Percentiles rank a stretch among this genome's conserved stretches.
phyloP scores from a whole-genome alignment of 2,113 vertebrate genomes.

The Sylvilagus bachmani region DNA sequence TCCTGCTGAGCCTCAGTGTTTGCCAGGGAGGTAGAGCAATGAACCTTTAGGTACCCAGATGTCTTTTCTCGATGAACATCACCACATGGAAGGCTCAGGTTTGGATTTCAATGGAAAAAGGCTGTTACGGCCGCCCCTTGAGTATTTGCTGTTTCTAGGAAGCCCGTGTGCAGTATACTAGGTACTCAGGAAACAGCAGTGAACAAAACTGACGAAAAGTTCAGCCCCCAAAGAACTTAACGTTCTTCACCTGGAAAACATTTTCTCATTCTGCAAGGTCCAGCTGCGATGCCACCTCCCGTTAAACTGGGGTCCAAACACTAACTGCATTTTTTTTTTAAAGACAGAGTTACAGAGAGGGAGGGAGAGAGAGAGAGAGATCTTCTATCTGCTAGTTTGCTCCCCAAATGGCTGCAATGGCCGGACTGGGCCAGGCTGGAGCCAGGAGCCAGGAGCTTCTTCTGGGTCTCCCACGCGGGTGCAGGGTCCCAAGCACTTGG shows the following conservation, averaged over 20 bases:
- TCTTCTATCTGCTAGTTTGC: too few species aligned
- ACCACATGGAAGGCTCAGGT: neutral
- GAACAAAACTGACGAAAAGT: neutral
- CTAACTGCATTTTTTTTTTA: neutral
- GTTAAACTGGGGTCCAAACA: constrained; percentile 5
- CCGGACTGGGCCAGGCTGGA: too few species aligned
- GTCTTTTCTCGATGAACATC: neutral
- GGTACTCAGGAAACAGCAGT: neutral
- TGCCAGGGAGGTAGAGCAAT: neutral
- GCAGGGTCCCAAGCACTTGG: too few species aligned
- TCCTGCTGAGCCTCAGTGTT: neutral
- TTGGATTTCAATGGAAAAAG: constrained; percentile 51
- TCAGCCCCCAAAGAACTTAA: neutral
- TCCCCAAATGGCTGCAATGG: too few species aligned
- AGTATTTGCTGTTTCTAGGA: neutral
- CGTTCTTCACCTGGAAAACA: neutral
- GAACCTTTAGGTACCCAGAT: neutral
- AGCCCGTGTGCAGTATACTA: neutral
- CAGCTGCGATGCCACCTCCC: neutral
- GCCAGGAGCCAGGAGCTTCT: too few species aligned
- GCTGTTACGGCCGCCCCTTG: neutral
- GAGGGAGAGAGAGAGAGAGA: too few species aligned
- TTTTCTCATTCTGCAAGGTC: neutral
- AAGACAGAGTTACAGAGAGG: too few species aligned
- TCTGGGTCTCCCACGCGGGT: too few species aligned